Evolutionary conservation across 1,140 invertebrate genomes (phyloP), one percentile per base, ranked within the genome.

Genomic region (Cydia strobilella): DNA sequence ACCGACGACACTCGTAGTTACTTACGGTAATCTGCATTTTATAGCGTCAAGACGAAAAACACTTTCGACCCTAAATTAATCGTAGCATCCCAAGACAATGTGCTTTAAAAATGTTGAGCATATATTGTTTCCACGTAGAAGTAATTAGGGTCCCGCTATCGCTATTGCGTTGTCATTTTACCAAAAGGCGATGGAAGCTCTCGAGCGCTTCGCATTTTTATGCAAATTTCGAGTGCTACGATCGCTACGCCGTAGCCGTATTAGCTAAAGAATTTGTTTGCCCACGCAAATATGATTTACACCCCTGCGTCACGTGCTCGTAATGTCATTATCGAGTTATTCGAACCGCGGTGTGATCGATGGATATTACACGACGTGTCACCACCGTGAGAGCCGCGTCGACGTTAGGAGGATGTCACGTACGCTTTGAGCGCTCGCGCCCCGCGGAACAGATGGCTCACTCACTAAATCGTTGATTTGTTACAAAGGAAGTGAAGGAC

Each of bases 361-460:
- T 59, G 54, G 54, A 59, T 59, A 59, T 59, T 59, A 59, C 54
- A 59, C 54, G 54, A 23, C 54, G 20, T 59, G 54, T 59, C 54
- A 23, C 54, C 31, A 9, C 65, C 65, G 15, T 35, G 65, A 35
- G 65, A 35, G 27, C 74, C 76, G 81, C 81, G 79, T 80, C 77
- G 75, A 80, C 84, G 76, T 79, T 76, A 75, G 76, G 79, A 80
- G 81, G 82, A 86, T 79, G 82, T 89, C 87, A 89, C 86, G 89
- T 90, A 77, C 79, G 65, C 65, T 69, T 69, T 69, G 65, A 69
- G n/a, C 65, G 65, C 65, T 31, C 63, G 65, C 65, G 65, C 65
- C 65, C 63, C 27, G 31, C 27, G 27, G 31, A 35, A 69, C 31
- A 35, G 65, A 31, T 69, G 15, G 31, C 65, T 69, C 31, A 31